Evolutionary conservation across 2,797 vertebrate species (phyloP), one percentile per base, ranked within the genome.

Genomic region (Clamator glandarius): DNA sequence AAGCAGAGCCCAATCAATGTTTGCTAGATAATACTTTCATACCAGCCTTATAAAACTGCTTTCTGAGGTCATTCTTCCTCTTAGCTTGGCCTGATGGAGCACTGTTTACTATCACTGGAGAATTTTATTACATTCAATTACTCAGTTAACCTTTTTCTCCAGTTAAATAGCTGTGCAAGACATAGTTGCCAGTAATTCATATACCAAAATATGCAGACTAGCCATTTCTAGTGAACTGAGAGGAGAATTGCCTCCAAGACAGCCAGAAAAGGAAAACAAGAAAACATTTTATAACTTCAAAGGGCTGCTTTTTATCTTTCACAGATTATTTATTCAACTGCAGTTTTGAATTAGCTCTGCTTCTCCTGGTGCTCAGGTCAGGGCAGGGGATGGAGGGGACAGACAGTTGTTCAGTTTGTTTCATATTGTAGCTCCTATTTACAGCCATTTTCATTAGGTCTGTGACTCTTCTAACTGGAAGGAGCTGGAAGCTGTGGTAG

Each of bases 261-360:
- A 68, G 41, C n/a, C 75, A 92, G 87, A 75, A 95, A 84, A 95
- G 15, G 35, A 92, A 81, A 92, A 95, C 74, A 90, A 82, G 77
- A 66, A 44, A 91, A 21, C 59, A 26, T 52, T 64, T 76, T 84
- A 35, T 70, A 86, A 52, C 85, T 93, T 95, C 85, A 92, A 93
- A 96, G 52, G 52, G 26, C 24, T 92, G 83, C 14, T 90, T 92
- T 84, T 96, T 92, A 84, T 96, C 93, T 91, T 89, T 72, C 50
- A 86, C 17, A 82, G 90, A 93, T 87, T 90, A 90, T 90, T 96
- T 92, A 57, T 79, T 82, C 83, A 91, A 76, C 67, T 66, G 73
- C 26, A 79, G 63, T 86, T 91, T 74, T 86, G 70, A 88, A 73
- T 84, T 79, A 84, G 63, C 41, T 89, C 48, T 95, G 62, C 51